Base-by-base conservation (phyloP, 2,888 invertebrate genomes). In the Rhopalosiphum nymphaeae region DNA sequence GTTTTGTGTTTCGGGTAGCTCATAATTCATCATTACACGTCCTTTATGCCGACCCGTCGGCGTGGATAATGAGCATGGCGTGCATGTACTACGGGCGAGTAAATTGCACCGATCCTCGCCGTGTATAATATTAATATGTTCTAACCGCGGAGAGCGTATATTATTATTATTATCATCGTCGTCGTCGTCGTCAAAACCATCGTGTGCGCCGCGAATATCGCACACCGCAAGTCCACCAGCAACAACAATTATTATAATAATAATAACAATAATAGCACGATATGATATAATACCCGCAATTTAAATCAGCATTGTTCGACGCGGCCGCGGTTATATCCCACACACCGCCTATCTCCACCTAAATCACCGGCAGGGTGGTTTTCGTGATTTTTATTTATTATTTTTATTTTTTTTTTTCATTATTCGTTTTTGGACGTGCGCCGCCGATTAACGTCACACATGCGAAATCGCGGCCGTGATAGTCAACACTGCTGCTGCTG, bases 21-120 rank as follows among this genome's bases (percentile, higher is more conserved):
- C 90, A 94, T 94, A 94, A 94, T 91, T 94, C 94, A 94, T 94
- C 94, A 94, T 94, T 94, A 94, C 94, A 44, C 94, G 61, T 94
- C 94, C 86, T 94, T 94, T 94, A 94, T 91, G 86, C 49, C 61
- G 85, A 85, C 85, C 86, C 94, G 94, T 86, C 86, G 85, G 89
- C 56, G 89, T 85, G 78, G 93, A 93, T 93, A 93, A 93, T 93
- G 93, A 93, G 89, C 44, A 21, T 36, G 78, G 56, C 67, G 9
- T 78, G 29, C 3, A 26, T 67, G n/a, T 78, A 36, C 78, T 53
- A 13, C 91, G 84, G 57, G 44, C 36, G 92, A 67, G 16, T 88
- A 61, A 92, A 92, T 87, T 88, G 87, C 87, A 49, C 67, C 92
- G 26, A 67, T 87, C 53, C 29, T 49, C 78, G 49, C 26, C n/a